These are phyloP conservation scores for Lagocephalus sceleratus DNA, from an alignment of 2,797 vertebrate species.

Conservation along the genomic window DNA sequence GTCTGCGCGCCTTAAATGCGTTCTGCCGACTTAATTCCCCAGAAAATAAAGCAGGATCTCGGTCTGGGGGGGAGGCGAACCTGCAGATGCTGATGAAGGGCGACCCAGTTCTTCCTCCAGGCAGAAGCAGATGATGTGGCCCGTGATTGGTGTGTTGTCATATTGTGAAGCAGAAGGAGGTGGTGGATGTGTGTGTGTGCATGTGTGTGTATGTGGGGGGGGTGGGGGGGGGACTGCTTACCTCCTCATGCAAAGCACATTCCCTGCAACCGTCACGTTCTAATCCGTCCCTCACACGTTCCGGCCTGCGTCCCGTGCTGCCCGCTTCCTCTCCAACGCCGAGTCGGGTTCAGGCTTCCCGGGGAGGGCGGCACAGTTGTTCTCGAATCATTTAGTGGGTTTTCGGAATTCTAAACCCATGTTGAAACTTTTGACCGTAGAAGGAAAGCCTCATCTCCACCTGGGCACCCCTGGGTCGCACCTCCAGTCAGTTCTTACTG, in stretches of 20 bases:
- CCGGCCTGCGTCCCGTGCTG: slow-evolving; percentile 5
- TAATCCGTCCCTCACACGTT: slow-evolving; percentile 47
- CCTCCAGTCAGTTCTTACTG: too few relatives aligned
- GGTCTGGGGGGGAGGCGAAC: slow-evolving; percentile 24
- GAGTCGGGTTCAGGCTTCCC: slow-evolving; percentile 9
- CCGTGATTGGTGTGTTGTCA: slow-evolving; percentile 62
- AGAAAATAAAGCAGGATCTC: neutral
- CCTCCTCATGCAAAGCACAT: slow-evolving; percentile 41
- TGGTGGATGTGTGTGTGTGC: neutral
- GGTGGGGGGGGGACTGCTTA: slow-evolving; percentile 32
- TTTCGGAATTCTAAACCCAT: neutral
- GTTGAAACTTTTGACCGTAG: too few relatives aligned
- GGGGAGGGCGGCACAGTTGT: slow-evolving; percentile 19
- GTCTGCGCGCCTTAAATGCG: neutral
- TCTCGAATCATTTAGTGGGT: slow-evolving; percentile 33
- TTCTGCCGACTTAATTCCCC: slow-evolving; percentile 9
- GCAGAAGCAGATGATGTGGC: slow-evolving; percentile 56
- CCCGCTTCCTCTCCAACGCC: slow-evolving; percentile 27
- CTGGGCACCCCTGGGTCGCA: too few relatives aligned
- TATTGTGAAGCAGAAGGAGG: slow-evolving; percentile 38
- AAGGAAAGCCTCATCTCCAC: too few relatives aligned
- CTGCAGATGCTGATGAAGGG: slow-evolving; percentile 55
- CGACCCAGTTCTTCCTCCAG: slow-evolving; percentile 63
- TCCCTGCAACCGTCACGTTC: slow-evolving; percentile 52
- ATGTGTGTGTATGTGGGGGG: too few relatives aligned